A percentile compares a stretch with the other conserved stretches of the same genome.
These are phyloP conservation scores for Linepithema humile DNA, from an alignment of 1,140 invertebrate species.

Conservation along the genomic window DNA sequence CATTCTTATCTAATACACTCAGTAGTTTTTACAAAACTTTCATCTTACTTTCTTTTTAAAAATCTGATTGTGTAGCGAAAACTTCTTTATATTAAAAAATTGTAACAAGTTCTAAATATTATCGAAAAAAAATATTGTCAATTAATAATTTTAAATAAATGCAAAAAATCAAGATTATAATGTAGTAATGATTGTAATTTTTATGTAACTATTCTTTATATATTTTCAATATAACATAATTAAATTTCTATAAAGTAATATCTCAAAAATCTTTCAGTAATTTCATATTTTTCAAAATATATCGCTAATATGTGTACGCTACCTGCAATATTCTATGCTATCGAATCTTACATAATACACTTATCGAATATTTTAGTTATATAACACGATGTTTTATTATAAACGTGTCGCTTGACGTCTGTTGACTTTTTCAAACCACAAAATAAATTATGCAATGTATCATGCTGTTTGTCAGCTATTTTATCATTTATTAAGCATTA, in stretches of 20 bases:
- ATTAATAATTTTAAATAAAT: too few relatives aligned
- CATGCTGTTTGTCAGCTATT: too few relatives aligned
- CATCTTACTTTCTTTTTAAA: not conserved
- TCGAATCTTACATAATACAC: constrained; percentile 34
- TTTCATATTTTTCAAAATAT: not conserved
- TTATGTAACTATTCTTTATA: not conserved
- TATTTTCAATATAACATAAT: constrained; percentile 2
- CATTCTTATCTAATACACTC: not conserved
- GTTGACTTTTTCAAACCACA: not conserved
- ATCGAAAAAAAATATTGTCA: too few relatives aligned
- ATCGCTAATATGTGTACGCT: not conserved
- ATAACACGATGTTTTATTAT: constrained; percentile 25
- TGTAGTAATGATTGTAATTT: too few relatives aligned
- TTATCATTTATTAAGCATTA: not conserved
- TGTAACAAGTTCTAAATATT: too few relatives aligned
- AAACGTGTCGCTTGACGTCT: not conserved
- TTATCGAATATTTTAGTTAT: constrained; percentile 27
- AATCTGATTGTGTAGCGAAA: not conserved
- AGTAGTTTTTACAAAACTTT: not conserved
- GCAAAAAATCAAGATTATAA: too few relatives aligned
- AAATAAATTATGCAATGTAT: constrained; percentile 26
- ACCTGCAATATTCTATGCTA: too few relatives aligned
- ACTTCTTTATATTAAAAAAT: not conserved
- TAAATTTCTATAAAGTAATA: not conserved
- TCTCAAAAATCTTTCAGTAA: not conserved